Evolutionary conservation across 2,888 invertebrate species (phyloP), one percentile per base, ranked within the genome.

Genomic region (Timandra comae): DNA sequence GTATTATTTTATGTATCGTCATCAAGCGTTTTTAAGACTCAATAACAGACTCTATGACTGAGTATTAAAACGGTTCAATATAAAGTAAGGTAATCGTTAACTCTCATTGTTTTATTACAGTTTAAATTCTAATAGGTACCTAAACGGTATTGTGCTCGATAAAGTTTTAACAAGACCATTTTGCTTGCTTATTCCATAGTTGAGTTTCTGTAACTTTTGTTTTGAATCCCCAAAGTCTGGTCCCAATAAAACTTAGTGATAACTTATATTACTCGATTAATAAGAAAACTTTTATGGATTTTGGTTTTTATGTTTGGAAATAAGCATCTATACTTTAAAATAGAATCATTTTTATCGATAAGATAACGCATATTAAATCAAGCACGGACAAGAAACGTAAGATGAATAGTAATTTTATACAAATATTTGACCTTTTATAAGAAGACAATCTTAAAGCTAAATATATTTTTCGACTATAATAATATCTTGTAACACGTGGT

Each of bases 181-280:
- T 50, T 35, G 43, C 37, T 42, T 46, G 41, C 39, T 41, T 51
- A 38, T 41, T 38, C 35, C 36, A 38, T 46, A 46, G 44, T 49
- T 36, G 38, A 40, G 43, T 36, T 44, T 42, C 29, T 24, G 37
- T 49, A 56, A 64, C 52, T 58, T 57, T 59, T 49, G 46, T 56
- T 49, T 53, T 38, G 24, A 36, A 33, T 58, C 58, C 61, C 63
- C 34, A 43, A 54, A 50, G 62, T 37, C 41, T 47, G 49, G 34
- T 38, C 43, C 41, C 49, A 61, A 67, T 65, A 63, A 57, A 68
- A 68, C 53, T 70, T 58, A 46, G 32, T 26, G 30, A 11, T 11
- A 57, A 61, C 52, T 56, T 56, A 49, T 53, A 60, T 54, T 49
- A 49, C 52, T 55, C 48, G 44, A 46, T 53, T 58, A 55, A 62